Base-by-base conservation (phyloP, 2,888 invertebrate genomes). In the Scaptomyza polygonia region DNA sequence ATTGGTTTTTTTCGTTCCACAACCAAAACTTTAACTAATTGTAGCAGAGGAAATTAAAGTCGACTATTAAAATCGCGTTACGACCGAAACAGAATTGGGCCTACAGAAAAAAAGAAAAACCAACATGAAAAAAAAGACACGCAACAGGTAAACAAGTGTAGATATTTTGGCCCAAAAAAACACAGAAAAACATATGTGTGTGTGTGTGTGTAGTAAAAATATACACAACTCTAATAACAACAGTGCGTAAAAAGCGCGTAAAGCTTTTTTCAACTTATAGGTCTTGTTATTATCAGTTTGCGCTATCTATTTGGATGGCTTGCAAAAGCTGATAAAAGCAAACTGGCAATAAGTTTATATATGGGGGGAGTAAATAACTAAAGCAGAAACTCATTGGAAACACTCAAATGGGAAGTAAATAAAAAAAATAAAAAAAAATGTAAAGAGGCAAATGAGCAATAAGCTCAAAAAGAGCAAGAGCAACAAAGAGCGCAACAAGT, bases 301-400 rank as follows among this genome's bases (percentile, higher is more conserved):
- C 56, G 77, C 68, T 88, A 88, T 82, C 86, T 67, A 43, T 56
- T 66, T 54, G 61, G 7, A 55, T 69, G 72, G 76, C 83, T 76
- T 79, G 82, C 86, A 76, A 88, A 88, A 86, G 88, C 88, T 86
- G 82, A 86, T 82, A 88, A 86, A 74, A 51, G 39, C 53, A 49
- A 65, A 53, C 57, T 29, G 16, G 18, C 49, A 54, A 42, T 36
- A 42, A 42, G 52, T 30, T 7, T 39, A 39, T 16, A 25, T 45
- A 18, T 25, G 18, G 44, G 57, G 9, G 30, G 44, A 36, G 54
- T 8, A 61, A 68, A 72, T 68, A 84, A 58, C 18, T 45, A 34
- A 36, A 45, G 39, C 45, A 64, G 32, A 63, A 51, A 49, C 29
- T 43, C 51, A 61, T 30, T 44, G 34, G 18, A 58, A 73, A 34